Base-by-base conservation (phyloP, 2,113 vertebrate genomes). In the Tauraco erythrolophus region DNA sequence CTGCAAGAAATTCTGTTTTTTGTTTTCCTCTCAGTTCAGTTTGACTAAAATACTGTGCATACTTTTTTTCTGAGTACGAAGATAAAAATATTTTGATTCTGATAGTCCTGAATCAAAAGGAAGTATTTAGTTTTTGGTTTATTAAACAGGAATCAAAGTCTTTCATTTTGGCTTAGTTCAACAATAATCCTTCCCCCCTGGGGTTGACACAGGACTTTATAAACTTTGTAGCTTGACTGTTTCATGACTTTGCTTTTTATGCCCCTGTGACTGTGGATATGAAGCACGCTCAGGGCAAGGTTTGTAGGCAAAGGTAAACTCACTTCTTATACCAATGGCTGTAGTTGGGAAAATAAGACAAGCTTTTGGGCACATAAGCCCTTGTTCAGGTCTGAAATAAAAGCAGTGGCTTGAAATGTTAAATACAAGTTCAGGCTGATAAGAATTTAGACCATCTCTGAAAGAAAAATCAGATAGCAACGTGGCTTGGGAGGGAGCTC, bases 21-120 rank as follows among this genome's bases (percentile, higher is more conserved):
- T 82, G 46, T 87, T 96, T 95, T 81, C 66, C 81, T 91, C 53
- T 92, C 45, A 78, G 31, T 57, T 96, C 54, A 83, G 14, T 4
- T 58, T 1, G 3, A 30, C 69, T 72, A 71, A 62, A 87, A 83
- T 27, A 33, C 33, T 56, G 56, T 56, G 24, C 21, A 37, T 7
- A 66, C 6, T 23, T 62, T 79, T 69, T 54, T 78, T 30, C 66
- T 86, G 33, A 94, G 60, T n/a, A 48, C 39, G 43, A 91, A 75
- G 56, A 60, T 35, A 54, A 66, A 94, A 75, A 56, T 35, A 81
- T 68, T 87, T 91, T 89, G 21, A 78, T 66, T 92, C 25, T 84
- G 15, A 35, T 25, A 77, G 60, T 54, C 31, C 15, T 78, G 60
- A 91, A 84, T 84, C 23, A 84, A 50, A 94, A 92, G 25, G 11